phyloP scores from a whole-genome alignment of 2,888 invertebrate genomes.

The Watsonalla cultraria region DNA sequence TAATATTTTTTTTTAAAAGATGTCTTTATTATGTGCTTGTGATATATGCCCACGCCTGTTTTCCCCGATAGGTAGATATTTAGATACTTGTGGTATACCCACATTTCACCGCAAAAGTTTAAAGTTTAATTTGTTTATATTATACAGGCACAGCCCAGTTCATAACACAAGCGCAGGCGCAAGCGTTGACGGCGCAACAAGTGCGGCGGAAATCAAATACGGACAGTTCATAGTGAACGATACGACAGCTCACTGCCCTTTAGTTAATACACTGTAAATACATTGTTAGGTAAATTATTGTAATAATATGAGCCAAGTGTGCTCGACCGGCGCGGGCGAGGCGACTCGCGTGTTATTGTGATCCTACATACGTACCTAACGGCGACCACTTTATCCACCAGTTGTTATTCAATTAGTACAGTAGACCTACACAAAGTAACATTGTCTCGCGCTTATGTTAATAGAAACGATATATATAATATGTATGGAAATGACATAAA shows the following conservation, averaged over 20 bases:
- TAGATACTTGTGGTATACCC: no score
- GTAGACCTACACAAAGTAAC: not conserved
- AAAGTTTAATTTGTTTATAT: not conserved
- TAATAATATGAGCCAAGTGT: slow-evolving; percentile 23
- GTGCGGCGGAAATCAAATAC: slow-evolving; percentile 73
- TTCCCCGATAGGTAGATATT: no score
- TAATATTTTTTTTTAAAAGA: no score
- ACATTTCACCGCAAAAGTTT: no score
- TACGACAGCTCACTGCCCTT: slow-evolving; percentile 35
- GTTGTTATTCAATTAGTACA: slow-evolving; percentile 6
- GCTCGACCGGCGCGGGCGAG: slow-evolving; percentile 29
- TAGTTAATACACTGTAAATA: slow-evolving; percentile 51
- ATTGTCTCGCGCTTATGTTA: no score
- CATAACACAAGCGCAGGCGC: slow-evolving; percentile 64
- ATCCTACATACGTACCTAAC: slow-evolving; percentile 33
- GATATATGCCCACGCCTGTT: no score
- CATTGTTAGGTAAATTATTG: slow-evolving; percentile 41
- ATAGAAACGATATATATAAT: no score
- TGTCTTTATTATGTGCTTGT: no score
- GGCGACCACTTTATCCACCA: slow-evolving; percentile 27
- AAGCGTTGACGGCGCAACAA: slow-evolving; percentile 62
- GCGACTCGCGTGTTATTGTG: slow-evolving; percentile 35
- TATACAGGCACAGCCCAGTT: slow-evolving; percentile 62
- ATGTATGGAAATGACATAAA: no score
- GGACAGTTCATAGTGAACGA: slow-evolving; percentile 67